phyloP scores from a whole-genome alignment of 2,888 invertebrate species.

The Lymantria monacha region DNA sequence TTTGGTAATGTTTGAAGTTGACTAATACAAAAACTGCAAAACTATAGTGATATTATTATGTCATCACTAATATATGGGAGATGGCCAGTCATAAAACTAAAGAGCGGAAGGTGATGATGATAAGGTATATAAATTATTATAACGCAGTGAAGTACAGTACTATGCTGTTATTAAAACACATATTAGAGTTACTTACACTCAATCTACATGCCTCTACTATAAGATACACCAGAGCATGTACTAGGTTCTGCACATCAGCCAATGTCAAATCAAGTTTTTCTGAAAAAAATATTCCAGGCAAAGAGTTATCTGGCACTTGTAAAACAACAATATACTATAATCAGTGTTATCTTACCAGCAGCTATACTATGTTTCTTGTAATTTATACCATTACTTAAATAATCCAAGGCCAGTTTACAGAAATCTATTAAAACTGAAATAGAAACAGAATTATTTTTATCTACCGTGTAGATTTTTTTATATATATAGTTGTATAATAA shows the following conservation, averaged over 20 bases:
- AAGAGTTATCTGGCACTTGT: not conserved
- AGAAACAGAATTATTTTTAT: conserved; percentile 14
- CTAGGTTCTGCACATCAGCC: conserved; percentile 82
- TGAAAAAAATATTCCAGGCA: conserved; percentile 42
- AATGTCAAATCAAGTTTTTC: conserved; percentile 83
- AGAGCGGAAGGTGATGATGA: no score
- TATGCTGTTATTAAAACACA: no score
- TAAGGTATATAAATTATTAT: no score
- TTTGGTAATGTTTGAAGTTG: no score
- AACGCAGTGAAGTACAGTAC: no score
- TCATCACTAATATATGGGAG: no score
- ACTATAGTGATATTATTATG: no score
- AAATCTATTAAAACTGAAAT: conserved; percentile 86
- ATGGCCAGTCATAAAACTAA: no score
- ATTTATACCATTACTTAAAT: conserved; percentile 85
- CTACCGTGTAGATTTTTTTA: no score
- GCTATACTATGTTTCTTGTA: conserved; percentile 83
- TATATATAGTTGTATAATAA: not conserved
- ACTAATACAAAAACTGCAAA: no score
- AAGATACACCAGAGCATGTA: conserved; percentile 88
- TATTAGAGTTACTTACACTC: conserved; percentile 73
- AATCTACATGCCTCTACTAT: conserved; percentile 87
- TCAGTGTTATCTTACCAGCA: conserved; percentile 70
- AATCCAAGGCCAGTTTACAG: conserved; percentile 86
- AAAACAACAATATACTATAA: not conserved